Conservation (phyloP, 2,888 invertebrate species). For the Ophion costatus region DNA sequence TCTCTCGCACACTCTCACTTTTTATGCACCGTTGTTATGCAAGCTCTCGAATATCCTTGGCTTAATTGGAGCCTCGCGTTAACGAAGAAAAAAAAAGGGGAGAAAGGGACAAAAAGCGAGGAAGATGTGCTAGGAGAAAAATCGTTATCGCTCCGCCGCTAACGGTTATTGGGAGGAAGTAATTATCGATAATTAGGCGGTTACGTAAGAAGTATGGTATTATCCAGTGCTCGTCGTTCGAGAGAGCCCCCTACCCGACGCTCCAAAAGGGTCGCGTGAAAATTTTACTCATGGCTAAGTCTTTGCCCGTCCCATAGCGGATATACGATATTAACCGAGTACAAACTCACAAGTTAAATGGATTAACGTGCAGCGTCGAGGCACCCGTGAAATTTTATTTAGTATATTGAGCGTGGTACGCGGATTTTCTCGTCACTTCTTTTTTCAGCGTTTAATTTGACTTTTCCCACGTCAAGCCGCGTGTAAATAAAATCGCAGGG, state of each 20-base stretch:
- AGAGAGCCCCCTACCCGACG: conserved; percentile 13
- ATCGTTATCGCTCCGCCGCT: conserved; percentile 61
- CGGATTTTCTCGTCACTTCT: conserved; percentile 25
- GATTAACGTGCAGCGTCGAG: conserved; percentile 28
- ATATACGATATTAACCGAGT: conserved; percentile 49
- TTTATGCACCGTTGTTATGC: conserved; percentile 30
- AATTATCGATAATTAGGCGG: conserved; percentile 66
- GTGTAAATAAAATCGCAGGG: neutral
- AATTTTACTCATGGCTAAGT: conserved; percentile 54
- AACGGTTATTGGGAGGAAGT: conserved; percentile 64
- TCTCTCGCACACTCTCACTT: neutral
- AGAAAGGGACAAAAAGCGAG: conserved; percentile 19
- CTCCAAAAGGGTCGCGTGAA: conserved; percentile 49
- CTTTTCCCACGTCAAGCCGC: neutral
- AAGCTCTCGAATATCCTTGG: conserved; percentile 43
- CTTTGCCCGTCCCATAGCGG: conserved; percentile 16
- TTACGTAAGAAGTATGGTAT: conserved; percentile 64
- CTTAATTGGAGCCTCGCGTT: conserved; percentile 50
- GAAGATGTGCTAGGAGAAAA: conserved; percentile 37
- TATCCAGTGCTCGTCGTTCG: conserved; percentile 38
- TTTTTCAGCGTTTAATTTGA: neutral
- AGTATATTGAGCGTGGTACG: conserved; percentile 16
- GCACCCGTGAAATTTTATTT: neutral
- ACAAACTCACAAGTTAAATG: conserved; percentile 55
- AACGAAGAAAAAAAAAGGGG: conserved; percentile 37